Conservation (phyloP, 2,113 vertebrate species). For the Turdus rufiventris region DNA sequence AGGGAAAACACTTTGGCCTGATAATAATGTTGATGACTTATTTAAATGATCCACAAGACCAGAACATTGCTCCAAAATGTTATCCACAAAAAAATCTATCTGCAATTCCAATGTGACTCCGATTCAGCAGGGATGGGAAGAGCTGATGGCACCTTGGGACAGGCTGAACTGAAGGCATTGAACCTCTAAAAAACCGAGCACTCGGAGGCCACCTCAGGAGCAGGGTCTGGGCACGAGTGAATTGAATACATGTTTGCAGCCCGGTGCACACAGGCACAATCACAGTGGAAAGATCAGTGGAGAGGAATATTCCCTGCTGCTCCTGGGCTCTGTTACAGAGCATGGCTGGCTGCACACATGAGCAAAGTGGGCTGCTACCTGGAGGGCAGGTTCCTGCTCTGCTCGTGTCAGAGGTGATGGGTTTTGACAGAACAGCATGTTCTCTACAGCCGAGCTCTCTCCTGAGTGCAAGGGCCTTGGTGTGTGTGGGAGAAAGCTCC, state of each 20-base stretch:
- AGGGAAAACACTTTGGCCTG: not conserved
- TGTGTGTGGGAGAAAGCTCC: not conserved
- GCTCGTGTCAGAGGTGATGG: not conserved
- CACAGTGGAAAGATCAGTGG: not conserved
- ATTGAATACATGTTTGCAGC: not conserved
- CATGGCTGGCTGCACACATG: accelerated
- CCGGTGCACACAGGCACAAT: not conserved
- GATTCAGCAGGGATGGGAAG: not conserved
- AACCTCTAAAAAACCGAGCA: not conserved
- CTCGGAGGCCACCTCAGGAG: not conserved
- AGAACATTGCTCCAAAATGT: not conserved
- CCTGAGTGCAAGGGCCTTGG: not conserved
- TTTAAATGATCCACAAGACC: not conserved
- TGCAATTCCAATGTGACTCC: not conserved
- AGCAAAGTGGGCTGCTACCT: not conserved
- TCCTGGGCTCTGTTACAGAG: not conserved
- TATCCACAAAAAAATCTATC: not conserved
- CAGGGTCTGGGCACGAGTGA: not conserved
- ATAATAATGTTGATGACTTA: not conserved
- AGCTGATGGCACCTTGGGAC: not conserved
- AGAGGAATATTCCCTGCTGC: not conserved
- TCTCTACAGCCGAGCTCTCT: not conserved
- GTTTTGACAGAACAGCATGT: not conserved
- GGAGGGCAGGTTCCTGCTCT: not conserved
- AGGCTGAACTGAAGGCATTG: not conserved